Base-by-base conservation (phyloP, 1,140 invertebrate species). In the Ceratina japonica region DNA sequence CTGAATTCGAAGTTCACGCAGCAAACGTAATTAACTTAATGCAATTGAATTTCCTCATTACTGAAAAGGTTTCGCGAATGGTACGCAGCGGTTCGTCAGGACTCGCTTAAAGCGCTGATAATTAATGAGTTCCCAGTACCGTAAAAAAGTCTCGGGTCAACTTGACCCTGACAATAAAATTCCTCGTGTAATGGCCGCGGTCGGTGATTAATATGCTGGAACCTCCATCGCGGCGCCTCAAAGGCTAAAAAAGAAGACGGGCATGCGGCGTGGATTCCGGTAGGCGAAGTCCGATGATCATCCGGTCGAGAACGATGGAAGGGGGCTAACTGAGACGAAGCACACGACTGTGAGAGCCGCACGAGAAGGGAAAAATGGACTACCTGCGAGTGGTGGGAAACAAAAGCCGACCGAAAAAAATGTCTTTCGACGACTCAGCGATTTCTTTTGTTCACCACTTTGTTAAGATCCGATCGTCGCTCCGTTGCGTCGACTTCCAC, bases 361-460 rank as follows among this genome's bases (percentile, higher is more conserved):
- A 31, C 37, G 22, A 18, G 37, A 52, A 16, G 37, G 37, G 37
- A 16, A 16, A 52, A 65, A 44, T 10, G 49, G 31, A 73, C 59
- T 82, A 65, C 64, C 81, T 75, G 71, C 31, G 13, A 61, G 37
- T 18, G 16, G 37, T 56, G 49, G 77, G 70, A 84, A 84, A 83
- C 77, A 84, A 80, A 74, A 56, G 62, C 56, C 16, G 16, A 52
- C 18, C 3, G 5, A 10, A 44, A 44, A 63, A 66, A 59, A 61
- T 44, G 66, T 66, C 82, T 83, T 84, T 83, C 76, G 54, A 69
- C 82, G 54, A 62, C 58, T 16, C 49, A 79, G 51, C 66, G 56
- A 71, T 58, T 63, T 58, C 56, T 56, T 84, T 84, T 84, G 62
- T 84, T 59, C 65, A 44, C 18, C 51, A 16, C 37, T 44, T 44